These are phyloP conservation scores for Orchesellides sinensis DNA, from an alignment of 2,888 invertebrate genomes.

Conservation along the genomic window DNA sequence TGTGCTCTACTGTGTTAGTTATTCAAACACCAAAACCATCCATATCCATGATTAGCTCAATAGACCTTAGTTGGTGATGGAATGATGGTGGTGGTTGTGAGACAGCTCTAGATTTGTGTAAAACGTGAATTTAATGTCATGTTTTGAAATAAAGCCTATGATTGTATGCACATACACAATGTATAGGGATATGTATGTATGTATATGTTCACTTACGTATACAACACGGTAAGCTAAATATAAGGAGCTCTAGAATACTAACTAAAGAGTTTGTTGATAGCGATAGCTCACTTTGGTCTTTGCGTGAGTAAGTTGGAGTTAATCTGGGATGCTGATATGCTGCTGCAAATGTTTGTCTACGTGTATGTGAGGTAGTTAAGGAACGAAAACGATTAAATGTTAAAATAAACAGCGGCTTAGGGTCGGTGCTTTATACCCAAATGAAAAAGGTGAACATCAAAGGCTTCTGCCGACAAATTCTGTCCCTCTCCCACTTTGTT, in stretches of 20 bases:
- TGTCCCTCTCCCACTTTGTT: slow-evolving; percentile 66
- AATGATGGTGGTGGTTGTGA: slow-evolving; percentile 37
- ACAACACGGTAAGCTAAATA: too few relatives aligned
- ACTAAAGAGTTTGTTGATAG: slow-evolving; percentile 9
- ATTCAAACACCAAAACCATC: neutral
- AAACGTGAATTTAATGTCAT: slow-evolving; percentile 56
- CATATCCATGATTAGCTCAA: too few relatives aligned
- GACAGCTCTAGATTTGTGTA: slow-evolving; percentile 45
- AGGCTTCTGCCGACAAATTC: slow-evolving; percentile 73
- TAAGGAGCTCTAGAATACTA: too few relatives aligned
- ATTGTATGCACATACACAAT: neutral
- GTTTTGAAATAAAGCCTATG: slow-evolving; percentile 18
- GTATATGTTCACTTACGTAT: slow-evolving; percentile 27
- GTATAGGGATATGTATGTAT: slow-evolving; percentile 1
- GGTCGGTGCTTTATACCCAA: slow-evolving; percentile 69
- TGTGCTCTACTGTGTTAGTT: slow-evolving; percentile 22
- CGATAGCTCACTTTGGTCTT: slow-evolving; percentile 12
- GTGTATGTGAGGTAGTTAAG: slow-evolving; percentile 71
- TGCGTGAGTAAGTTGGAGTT: slow-evolving; percentile 23
- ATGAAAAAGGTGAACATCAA: slow-evolving; percentile 75
- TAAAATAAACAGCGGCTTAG: slow-evolving; percentile 73
- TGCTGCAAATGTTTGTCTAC: slow-evolving; percentile 50
- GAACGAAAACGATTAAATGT: slow-evolving; percentile 74
- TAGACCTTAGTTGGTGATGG: slow-evolving; percentile 15
- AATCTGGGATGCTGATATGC: slow-evolving; percentile 35